Evolutionary conservation across 2,888 invertebrate genomes (phyloP).

Genomic region (Mythimna ferrago): DNA sequence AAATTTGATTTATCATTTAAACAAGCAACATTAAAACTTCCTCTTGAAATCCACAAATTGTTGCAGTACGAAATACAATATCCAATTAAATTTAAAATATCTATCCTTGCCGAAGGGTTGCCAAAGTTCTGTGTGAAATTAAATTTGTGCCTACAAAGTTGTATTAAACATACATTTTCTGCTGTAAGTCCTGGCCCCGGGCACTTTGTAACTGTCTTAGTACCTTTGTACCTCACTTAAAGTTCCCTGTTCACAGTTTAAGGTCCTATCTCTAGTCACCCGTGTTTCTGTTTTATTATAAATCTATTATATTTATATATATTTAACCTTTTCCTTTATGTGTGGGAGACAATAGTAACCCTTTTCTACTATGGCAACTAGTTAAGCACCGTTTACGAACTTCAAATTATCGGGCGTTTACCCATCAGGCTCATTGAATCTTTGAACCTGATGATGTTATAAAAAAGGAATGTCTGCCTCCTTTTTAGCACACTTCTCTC

Average conservation of each 20-base stretch:
- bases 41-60: constrained; percentile 1
- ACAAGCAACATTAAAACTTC: background rate
- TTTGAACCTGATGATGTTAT: too few species aligned
- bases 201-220: constrained; percentile 47
- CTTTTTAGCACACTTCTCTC: too few species aligned
- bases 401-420: background rate
- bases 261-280: constrained; percentile 16
- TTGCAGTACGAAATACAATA: constrained; percentile 22
- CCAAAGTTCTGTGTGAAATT: constrained; percentile 55
- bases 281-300: constrained; percentile 10
- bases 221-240: constrained; percentile 40
- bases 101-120: constrained; percentile 30
- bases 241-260: constrained; percentile 20
- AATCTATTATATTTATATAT: constrained; percentile 3
- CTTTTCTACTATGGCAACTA: background rate
- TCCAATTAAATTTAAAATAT: constrained; percentile 30
- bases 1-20: background rate
- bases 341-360: too few species aligned
- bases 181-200: constrained; percentile 37
- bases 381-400: background rate
- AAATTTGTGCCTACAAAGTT: constrained; percentile 52
- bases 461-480: too few species aligned
- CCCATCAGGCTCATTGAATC: background rate
- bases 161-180: constrained; percentile 40
- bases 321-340: background rate